Conservation (phyloP, 2,113 vertebrate species). For the Empidonax traillii region DNA sequence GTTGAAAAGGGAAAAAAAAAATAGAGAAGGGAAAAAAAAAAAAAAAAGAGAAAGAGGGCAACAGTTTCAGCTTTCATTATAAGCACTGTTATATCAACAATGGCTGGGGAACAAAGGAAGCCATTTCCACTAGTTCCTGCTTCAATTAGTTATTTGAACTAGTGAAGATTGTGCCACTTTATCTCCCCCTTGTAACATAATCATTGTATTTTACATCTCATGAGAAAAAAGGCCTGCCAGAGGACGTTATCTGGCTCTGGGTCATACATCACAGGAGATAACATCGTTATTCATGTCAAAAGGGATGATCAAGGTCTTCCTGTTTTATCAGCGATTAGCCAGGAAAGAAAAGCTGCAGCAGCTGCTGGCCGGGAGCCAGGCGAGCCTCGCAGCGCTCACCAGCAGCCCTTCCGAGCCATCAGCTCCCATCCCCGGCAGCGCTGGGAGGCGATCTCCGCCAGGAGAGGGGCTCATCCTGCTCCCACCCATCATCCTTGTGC, state of each 20-base stretch:
- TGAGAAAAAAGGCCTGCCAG: conserved; percentile 69
- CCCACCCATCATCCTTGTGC: rapidly evolving
- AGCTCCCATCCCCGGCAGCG: background rate
- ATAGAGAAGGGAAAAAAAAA: background rate
- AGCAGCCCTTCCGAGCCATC: background rate
- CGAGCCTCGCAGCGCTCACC: background rate
- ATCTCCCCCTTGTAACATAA: conserved; percentile 71
- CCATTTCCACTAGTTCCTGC: conserved; percentile 70
- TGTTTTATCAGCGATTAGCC: conserved; percentile 75
- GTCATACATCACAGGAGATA: conserved; percentile 76
- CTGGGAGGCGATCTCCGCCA: background rate
- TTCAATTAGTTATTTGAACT: conserved; percentile 76
- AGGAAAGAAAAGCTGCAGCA: conserved; percentile 65
- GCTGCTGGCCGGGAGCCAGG: conserved; percentile 65
- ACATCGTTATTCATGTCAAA: conserved; percentile 76
- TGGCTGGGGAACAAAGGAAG: conserved; percentile 68
- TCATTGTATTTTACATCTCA: conserved; percentile 77
- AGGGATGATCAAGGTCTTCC: conserved; percentile 78
- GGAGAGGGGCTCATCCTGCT: background rate
- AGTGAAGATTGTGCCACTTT: conserved; percentile 68
- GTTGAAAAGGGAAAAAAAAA: conserved; percentile 12
- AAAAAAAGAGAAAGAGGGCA: conserved; percentile 8
- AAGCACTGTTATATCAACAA: conserved; percentile 68
- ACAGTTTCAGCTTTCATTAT: conserved; percentile 62
- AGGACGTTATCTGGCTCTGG: conserved; percentile 72